A percentile compares a stretch with the other conserved stretches of the same genome.
phyloP scores from a whole-genome alignment of 2,113 vertebrate genomes.

The Pelobates fuscus region DNA sequence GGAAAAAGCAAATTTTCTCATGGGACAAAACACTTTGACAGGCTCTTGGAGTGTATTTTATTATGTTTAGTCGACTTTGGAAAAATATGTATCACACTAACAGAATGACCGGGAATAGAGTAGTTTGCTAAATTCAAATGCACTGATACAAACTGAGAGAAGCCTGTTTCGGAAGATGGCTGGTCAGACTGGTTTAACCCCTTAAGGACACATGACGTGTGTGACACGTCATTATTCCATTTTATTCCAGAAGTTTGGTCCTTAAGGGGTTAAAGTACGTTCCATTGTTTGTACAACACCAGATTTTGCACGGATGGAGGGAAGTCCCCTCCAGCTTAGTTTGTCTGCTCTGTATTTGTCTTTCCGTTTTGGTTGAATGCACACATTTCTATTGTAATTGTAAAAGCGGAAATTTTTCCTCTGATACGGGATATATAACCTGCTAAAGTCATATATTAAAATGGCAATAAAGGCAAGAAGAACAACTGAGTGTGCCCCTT shows the following conservation, averaged over 20 bases:
- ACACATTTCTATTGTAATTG: not conserved
- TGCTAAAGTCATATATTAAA: no score
- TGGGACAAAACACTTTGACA: slow-evolving; percentile 64
- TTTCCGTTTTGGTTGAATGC: not conserved
- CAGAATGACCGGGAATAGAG: slow-evolving; percentile 2
- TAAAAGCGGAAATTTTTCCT: not conserved
- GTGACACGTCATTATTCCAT: no score
- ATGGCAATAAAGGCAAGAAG: no score
- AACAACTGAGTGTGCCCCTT: no score
- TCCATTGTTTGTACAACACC: not conserved
- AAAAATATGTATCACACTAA: slow-evolving; percentile 7
- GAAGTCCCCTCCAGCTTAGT: slow-evolving; percentile 9
- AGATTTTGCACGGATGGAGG: not conserved
- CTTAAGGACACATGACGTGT: no score
- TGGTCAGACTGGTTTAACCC: slow-evolving; percentile 13
- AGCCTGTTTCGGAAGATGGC: not conserved
- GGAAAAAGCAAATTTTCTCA: slow-evolving; percentile 65
- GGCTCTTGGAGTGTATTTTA: slow-evolving; percentile 56
- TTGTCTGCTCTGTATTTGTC: slow-evolving; percentile 1
- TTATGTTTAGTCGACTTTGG: slow-evolving; percentile 57
- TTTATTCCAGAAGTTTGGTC: no score
- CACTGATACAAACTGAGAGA: not conserved
- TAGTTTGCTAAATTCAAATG: not conserved
- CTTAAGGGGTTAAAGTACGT: no score
- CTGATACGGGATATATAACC: no score